phyloP scores from a whole-genome alignment of 2,888 invertebrate genomes.

The Coelogynopora nodosa region DNA sequence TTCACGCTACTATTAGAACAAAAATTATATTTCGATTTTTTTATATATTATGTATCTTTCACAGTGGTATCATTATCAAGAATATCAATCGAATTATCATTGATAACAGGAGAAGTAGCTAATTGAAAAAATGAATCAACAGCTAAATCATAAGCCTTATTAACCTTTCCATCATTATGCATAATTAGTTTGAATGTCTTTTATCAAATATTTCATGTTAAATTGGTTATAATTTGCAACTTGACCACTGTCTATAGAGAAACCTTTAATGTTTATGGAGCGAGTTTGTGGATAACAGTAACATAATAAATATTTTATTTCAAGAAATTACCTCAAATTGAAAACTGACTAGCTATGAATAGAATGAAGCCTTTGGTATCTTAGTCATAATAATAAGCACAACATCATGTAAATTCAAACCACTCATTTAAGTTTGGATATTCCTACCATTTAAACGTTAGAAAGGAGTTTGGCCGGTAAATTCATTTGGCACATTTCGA shows the following conservation, averaged over 20 bases:
- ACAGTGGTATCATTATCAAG: no score
- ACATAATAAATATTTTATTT: background rate
- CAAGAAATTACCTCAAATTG: background rate
- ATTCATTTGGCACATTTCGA: background rate
- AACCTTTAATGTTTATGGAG: background rate
- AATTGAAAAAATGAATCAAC: background rate
- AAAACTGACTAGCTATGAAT: background rate
- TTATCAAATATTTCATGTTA: conserved; percentile 7
- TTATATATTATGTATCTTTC: no score
- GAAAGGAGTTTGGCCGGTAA: conserved; percentile 7
- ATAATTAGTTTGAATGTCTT: background rate
- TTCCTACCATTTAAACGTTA: background rate
- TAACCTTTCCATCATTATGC: background rate
- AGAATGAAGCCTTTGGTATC: background rate
- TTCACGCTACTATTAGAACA: no score
- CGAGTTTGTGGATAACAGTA: background rate
- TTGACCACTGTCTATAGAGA: background rate
- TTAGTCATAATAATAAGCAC: background rate
- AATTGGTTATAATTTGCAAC: background rate
- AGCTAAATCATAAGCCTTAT: background rate
- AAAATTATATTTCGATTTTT: no score
- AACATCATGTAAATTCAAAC: background rate
- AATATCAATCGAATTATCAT: no score
- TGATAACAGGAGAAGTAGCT: background rate
- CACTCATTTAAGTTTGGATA: background rate